Evolutionary conservation across 1,140 invertebrate species (phyloP), one percentile per base, ranked within the genome.

Genomic region (Homarus americanus): DNA sequence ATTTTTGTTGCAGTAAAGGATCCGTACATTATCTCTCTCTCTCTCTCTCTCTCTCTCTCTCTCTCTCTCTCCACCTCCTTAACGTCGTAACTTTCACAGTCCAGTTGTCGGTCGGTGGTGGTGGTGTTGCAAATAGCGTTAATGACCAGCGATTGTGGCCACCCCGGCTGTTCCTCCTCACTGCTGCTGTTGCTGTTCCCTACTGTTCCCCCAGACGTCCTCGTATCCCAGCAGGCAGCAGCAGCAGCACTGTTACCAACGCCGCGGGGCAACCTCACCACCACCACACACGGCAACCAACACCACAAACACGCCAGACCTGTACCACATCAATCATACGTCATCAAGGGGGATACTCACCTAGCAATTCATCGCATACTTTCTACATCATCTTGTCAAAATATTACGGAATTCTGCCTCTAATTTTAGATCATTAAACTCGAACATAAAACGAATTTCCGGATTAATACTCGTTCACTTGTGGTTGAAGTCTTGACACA

Each of bases 381-480:
- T 76, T 41, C 36, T 36, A 41, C 73, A 76, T 76, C 40, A 40
- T 76, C 73, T 76, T 76, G 73, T 41, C 73, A 38, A 76, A 76
- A 41, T 41, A 36, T 76, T 76, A 3, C 36, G 36, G 36, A 20
- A 40, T 12, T 41, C 4, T 40, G 36, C 40, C 73, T 76, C 28
- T 76, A 41, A 76, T 76, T 76, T 76, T 76, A n/a, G 36, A 41
- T 76, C 36, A 76, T 76, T 76, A 76, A 41, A 34, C 40, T 36
- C 10, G 28, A 41, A 76, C 73, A 15, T 76, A 76, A n/a, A 76
- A 38, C 40, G 73, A 41, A 76, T 76, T 76, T 76, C 73, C 73
- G 38, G 73, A 76, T 76, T 76, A 76, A 76, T 76, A 76, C 73
- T 76, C 73, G 73, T 76, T 76, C 73, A 76, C 40, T 34, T 76